Evolutionary conservation across 30 jellyfish, hydroid and myxozoan genomes (phyloP).

Genomic region (Morbakka virulenta): DNA sequence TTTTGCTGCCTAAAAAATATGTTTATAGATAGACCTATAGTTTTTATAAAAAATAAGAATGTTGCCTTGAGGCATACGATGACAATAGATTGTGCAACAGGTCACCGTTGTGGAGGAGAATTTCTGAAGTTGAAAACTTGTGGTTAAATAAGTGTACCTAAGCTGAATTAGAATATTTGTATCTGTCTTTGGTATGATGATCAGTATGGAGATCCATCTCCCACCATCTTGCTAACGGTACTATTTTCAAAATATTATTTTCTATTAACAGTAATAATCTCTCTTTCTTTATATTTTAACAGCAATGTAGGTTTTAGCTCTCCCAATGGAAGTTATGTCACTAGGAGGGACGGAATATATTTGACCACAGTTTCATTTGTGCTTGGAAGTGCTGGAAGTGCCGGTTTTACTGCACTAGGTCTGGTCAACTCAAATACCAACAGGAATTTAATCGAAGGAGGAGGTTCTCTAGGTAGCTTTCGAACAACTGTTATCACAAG

Average conservation of each 20-base stretch:
- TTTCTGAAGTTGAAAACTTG: too few relatives aligned
- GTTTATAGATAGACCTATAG: too few relatives aligned
- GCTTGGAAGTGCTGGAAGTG: conserved; percentile 53
- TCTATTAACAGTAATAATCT: not conserved
- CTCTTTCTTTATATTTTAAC: conserved; percentile 2
- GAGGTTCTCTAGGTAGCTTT: conserved; percentile 47
- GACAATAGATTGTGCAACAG: too few relatives aligned
- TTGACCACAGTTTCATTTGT: conserved; percentile 52
- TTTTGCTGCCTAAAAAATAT: too few relatives aligned
- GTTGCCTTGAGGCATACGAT: too few relatives aligned
- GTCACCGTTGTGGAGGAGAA: too few relatives aligned
- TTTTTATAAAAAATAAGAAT: too few relatives aligned
- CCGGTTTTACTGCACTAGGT: conserved; percentile 34
- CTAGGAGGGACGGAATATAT: conserved; percentile 56
- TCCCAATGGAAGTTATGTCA: conserved; percentile 52
- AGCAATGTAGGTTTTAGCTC: conserved; percentile 78
- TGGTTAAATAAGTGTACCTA: too few relatives aligned
- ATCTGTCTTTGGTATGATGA: too few relatives aligned
- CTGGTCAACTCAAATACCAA: conserved; percentile 13
- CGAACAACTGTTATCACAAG: conserved; percentile 55
- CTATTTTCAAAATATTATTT: not conserved
- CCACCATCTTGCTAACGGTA: too few relatives aligned
- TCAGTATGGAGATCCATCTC: too few relatives aligned
- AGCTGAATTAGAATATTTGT: too few relatives aligned
- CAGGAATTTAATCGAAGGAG: conserved; percentile 30